Percentiles rank a stretch among this genome's conserved stretches.
These are phyloP conservation scores for Apeira syringaria DNA, from an alignment of 2,888 invertebrate genomes.

Conservation along the genomic window DNA sequence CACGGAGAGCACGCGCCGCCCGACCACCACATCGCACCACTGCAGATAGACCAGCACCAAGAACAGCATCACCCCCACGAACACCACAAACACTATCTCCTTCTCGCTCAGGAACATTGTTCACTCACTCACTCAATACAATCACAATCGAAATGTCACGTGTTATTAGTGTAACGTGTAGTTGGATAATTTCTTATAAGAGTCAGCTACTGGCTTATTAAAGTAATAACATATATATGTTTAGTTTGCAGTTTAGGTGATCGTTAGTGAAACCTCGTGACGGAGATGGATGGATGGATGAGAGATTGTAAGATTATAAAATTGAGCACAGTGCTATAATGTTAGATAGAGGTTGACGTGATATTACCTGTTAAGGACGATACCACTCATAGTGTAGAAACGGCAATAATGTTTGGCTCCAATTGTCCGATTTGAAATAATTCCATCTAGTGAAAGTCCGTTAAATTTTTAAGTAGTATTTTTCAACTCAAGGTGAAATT, in stretches of 20 bases:
- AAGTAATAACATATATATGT: too few relatives aligned
- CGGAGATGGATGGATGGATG: slow-evolving; percentile 8
- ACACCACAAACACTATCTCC: slow-evolving; percentile 55
- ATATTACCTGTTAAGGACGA: too few relatives aligned
- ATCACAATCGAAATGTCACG: not conserved
- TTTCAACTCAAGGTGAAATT: too few relatives aligned
- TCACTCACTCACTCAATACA: too few relatives aligned
- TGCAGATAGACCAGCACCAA: slow-evolving; percentile 60
- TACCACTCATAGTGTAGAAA: too few relatives aligned
- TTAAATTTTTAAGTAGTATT: too few relatives aligned
- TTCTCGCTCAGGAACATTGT: slow-evolving; percentile 57
- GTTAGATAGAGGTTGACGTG: not conserved
- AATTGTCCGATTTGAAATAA: too few relatives aligned
- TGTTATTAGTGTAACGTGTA: too few relatives aligned
- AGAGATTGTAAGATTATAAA: slow-evolving; percentile 4
- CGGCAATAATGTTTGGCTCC: too few relatives aligned
- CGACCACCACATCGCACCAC: slow-evolving; percentile 61
- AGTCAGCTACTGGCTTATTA: too few relatives aligned
- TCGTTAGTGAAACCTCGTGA: not conserved
- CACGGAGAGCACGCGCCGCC: slow-evolving; percentile 53
- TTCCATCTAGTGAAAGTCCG: too few relatives aligned
- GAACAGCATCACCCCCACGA: slow-evolving; percentile 45
- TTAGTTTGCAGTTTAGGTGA: not conserved
- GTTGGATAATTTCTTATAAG: not conserved
- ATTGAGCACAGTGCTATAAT: slow-evolving; percentile 3